Percentiles rank a stretch among this genome's conserved stretches.
phyloP scores from a whole-genome alignment of 2,113 vertebrate species.

The Solea solea region DNA sequence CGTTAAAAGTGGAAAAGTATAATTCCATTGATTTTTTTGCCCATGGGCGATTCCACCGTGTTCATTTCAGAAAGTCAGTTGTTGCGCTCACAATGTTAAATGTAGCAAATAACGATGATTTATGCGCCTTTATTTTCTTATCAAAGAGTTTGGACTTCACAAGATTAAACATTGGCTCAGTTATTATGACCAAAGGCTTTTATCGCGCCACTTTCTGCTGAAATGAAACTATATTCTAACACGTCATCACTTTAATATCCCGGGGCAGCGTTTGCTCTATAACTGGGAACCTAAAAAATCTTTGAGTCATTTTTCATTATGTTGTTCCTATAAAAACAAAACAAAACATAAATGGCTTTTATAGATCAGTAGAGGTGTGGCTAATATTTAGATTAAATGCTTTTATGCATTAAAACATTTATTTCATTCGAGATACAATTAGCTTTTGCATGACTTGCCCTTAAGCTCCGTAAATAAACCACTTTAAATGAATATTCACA shows the following conservation, averaged over 20 bases:
- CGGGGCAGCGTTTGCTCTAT: neutral
- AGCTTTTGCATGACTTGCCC: too few species aligned
- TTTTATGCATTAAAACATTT: too few species aligned
- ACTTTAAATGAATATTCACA: neutral
- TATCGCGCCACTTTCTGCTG: neutral
- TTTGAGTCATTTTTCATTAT: neutral
- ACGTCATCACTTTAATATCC: neutral
- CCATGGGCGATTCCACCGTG: slow-evolving; percentile 11
- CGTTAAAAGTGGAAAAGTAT: slow-evolving; percentile 8
- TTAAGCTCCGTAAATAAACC: neutral
- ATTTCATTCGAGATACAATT: too few species aligned
- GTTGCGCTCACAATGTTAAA: neutral
- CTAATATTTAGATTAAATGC: too few species aligned
- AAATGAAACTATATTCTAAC: neutral
- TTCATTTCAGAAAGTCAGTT: neutral
- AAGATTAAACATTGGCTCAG: slow-evolving; percentile 3
- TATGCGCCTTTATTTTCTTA: neutral
- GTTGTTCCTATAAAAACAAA: neutral
- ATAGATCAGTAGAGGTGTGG: too few species aligned
- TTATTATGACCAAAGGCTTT: slow-evolving; percentile 5
- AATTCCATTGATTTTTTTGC: slow-evolving; percentile 10
- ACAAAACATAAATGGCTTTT: too few species aligned
- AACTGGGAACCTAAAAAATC: neutral
- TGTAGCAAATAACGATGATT: neutral
- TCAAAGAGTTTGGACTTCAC: slow-evolving; percentile 1